Percentiles rank a stretch among this genome's conserved stretches.
Conservation (phyloP, 2,888 invertebrate genomes). For the Rotaria sp. region DNA sequence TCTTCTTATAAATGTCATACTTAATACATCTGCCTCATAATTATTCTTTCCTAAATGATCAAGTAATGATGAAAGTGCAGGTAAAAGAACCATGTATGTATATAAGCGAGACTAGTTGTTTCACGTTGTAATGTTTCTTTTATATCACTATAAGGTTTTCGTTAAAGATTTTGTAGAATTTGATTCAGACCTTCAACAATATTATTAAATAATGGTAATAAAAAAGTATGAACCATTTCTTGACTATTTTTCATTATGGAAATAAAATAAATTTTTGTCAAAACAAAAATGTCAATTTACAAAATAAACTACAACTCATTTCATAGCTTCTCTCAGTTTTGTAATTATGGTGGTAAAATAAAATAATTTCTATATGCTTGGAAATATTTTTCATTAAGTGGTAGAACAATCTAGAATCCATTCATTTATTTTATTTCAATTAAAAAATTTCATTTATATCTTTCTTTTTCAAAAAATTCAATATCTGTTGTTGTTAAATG, state of each 20-base stretch:
- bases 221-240: slow-evolving; percentile 92
- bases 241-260: slow-evolving; percentile 87
- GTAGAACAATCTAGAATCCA: slow-evolving; percentile 71
- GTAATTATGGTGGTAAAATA: slow-evolving; percentile 62
- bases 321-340: too few relatives aligned
- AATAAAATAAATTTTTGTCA: slow-evolving; percentile 67
- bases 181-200: slow-evolving; percentile 93
- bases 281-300: slow-evolving; percentile 83
- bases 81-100: slow-evolving; percentile 86
- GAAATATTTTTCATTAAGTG: slow-evolving; percentile 96
- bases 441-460: not conserved
- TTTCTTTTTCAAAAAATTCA: slow-evolving; percentile 94
- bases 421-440: not conserved
- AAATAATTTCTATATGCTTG: slow-evolving; percentile 93
- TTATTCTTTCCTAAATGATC: slow-evolving; percentile 93
- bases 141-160: slow-evolving; percentile 76
- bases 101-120: slow-evolving; percentile 86
- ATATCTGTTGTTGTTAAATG: slow-evolving; percentile 81
- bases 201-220: slow-evolving; percentile 97
- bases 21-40: slow-evolving; percentile 83
- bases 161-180: slow-evolving; percentile 80
- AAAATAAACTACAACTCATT: slow-evolving; percentile 93
- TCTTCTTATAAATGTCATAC: slow-evolving; percentile 61
- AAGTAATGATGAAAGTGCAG: slow-evolving; percentile 88
- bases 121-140: slow-evolving; percentile 82